Percentiles rank a stretch among this genome's conserved stretches.
These are phyloP conservation scores for Drosophila koepferae DNA, from an alignment of 2,888 invertebrate genomes.

Conservation along the genomic window DNA sequence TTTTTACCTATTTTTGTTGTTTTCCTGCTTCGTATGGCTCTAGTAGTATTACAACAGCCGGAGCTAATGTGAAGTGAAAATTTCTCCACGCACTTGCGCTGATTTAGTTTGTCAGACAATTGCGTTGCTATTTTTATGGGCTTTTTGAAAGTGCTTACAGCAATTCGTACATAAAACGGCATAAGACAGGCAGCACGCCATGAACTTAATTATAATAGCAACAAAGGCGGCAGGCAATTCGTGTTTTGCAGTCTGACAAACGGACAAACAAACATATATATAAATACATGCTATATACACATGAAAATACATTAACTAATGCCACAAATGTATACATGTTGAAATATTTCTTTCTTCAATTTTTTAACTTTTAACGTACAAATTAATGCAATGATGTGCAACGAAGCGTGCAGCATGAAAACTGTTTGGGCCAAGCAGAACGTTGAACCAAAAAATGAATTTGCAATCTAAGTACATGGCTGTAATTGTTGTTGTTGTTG, in stretches of 20 bases:
- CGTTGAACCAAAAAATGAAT: constrained; percentile 66
- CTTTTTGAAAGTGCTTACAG: constrained; percentile 64
- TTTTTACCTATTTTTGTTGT: not conserved
- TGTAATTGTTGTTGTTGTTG: constrained; percentile 11
- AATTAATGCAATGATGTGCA: constrained; percentile 73
- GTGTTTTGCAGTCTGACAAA: constrained; percentile 33
- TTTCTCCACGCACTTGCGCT: constrained; percentile 66
- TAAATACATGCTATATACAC: not conserved
- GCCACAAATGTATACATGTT: constrained; percentile 38
- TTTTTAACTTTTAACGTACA: constrained; percentile 46
- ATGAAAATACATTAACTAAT: constrained; percentile 47
- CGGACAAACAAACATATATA: not conserved
- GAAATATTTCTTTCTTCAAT: constrained; percentile 51
- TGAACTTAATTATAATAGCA: constrained; percentile 69
- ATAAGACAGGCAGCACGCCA: constrained; percentile 43
- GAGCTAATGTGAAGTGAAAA: constrained; percentile 44
- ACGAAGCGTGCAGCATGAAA: constrained; percentile 71
- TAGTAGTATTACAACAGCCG: constrained; percentile 40
- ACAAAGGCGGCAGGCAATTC: constrained; percentile 39
- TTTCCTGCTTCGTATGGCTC: constrained; percentile 8
- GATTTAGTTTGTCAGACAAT: constrained; percentile 59
- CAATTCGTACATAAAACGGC: constrained; percentile 47
- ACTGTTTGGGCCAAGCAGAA: constrained; percentile 61
- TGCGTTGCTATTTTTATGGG: constrained; percentile 67
- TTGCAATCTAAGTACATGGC: constrained; percentile 54